These are phyloP conservation scores for Leptosomus discolor DNA, from an alignment of 2,113 vertebrate genomes.

Conservation along the genomic window DNA sequence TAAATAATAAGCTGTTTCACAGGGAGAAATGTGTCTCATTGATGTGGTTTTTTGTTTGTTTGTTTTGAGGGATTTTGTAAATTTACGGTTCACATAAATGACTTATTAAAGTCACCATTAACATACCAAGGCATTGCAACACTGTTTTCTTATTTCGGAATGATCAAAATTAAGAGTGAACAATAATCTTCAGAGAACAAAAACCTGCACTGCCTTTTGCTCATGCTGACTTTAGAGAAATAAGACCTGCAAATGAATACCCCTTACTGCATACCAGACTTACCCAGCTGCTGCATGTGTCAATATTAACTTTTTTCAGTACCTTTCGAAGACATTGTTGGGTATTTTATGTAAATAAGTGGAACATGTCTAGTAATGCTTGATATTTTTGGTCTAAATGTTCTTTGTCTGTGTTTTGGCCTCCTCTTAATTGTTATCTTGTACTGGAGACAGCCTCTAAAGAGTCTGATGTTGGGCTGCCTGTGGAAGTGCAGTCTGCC, in stretches of 20 bases:
- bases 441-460: background rate
- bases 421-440: fast-evolving
- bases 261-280: background rate
- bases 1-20: slow-evolving; percentile 34
- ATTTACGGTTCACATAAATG: slow-evolving; percentile 39
- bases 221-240: background rate
- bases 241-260: background rate
- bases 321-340: background rate
- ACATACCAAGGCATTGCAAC: slow-evolving; percentile 27
- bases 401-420: background rate
- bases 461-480: background rate
- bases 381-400: background rate
- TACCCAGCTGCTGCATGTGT: too few relatives aligned
- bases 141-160: slow-evolving; percentile 20
- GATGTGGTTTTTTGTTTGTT: slow-evolving; percentile 44
- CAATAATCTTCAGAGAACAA: slow-evolving; percentile 5
- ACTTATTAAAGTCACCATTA: background rate
- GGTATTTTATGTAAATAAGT: background rate
- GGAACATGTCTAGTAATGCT: background rate
- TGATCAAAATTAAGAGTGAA: background rate
- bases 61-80: slow-evolving; percentile 48
- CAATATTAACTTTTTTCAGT: too few relatives aligned
- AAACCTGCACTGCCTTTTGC: background rate
- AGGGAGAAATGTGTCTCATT: background rate
- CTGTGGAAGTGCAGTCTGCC: background rate